Evolutionary conservation across 1,140 invertebrate genomes (phyloP).

Genomic region (Chrysomallon squamiferum): DNA sequence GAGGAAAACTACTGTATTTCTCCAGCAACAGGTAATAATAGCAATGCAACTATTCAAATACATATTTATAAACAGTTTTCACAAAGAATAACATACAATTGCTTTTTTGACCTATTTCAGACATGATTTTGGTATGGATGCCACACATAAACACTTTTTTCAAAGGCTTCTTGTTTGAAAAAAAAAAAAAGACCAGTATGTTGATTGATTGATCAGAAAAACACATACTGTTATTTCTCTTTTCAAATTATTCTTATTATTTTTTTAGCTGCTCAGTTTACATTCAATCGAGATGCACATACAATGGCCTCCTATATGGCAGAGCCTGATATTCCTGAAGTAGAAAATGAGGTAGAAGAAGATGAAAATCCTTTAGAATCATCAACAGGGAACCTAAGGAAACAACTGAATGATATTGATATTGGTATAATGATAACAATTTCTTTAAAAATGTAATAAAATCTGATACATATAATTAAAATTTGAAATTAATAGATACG

Average conservation of each 20-base stretch:
- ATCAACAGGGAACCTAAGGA: slow-evolving; percentile 44
- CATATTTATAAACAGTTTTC: too few species aligned
- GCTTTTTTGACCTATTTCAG: too few species aligned
- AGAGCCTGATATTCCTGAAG: slow-evolving; percentile 74
- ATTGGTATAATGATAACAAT: slow-evolving; percentile 34
- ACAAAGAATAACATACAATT: too few species aligned
- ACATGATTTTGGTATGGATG: too few species aligned
- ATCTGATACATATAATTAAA: too few species aligned
- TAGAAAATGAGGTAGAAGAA: slow-evolving; percentile 68
- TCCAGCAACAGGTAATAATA: slow-evolving; percentile 75
- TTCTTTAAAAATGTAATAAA: neutral
- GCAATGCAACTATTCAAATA: too few species aligned
- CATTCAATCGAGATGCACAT: slow-evolving; percentile 80
- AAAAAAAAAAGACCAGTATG: too few species aligned
- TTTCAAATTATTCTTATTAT: neutral
- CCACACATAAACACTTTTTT: too few species aligned
- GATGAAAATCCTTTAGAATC: slow-evolving; percentile 25
- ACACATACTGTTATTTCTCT: too few species aligned
- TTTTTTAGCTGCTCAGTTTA: slow-evolving; percentile 72
- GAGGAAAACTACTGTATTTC: slow-evolving; percentile 90
- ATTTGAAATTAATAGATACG: too few species aligned
- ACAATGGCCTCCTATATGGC: slow-evolving; percentile 61
- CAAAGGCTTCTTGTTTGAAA: too few species aligned
- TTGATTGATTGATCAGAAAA: too few species aligned
- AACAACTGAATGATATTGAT: slow-evolving; percentile 54